A percentile compares a stretch with the other conserved stretches of the same genome.
These are phyloP conservation scores for Epinephelus malabaricus DNA, from an alignment of 2,797 vertebrate genomes.

Conservation along the genomic window DNA sequence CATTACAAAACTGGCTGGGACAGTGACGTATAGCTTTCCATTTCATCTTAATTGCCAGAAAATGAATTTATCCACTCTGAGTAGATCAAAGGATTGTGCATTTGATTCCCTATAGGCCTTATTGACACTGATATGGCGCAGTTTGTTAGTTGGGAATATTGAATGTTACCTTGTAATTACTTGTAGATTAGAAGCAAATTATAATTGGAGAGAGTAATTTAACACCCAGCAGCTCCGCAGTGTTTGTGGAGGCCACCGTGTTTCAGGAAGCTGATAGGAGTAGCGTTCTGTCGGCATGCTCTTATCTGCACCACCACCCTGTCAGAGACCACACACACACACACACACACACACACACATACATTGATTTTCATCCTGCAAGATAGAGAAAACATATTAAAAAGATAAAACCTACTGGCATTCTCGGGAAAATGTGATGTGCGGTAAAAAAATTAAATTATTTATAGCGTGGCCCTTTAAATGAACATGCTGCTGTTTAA, in stretches of 20 bases:
- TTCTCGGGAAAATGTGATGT: not conserved
- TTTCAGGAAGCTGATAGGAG: conserved; percentile 16
- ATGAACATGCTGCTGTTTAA: conserved; percentile 3
- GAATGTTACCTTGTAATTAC: conserved; percentile 31
- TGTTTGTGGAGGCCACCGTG: conserved; percentile 8
- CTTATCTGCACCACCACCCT: conserved; percentile 21
- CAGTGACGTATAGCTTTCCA: not conserved
- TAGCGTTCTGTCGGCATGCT: not conserved
- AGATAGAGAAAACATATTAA: not conserved
- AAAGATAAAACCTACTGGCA: not conserved
- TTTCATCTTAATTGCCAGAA: conserved; percentile 13
- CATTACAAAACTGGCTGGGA: not conserved
- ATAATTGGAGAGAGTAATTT: conserved; percentile 30
- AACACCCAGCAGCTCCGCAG: not conserved
- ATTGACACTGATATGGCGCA: not conserved
- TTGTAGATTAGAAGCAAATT: conserved; percentile 23
- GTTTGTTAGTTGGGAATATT: conserved; percentile 3
- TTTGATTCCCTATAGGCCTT: conserved; percentile 4
- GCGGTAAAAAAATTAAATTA: not conserved
- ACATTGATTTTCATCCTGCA: not conserved
- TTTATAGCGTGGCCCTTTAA: not conserved
- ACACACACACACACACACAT: not conserved
- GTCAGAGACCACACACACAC: conserved; percentile 54
- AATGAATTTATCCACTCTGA: not conserved
- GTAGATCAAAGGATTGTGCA: not conserved